phyloP scores from a whole-genome alignment of 2,797 vertebrate species.

The Lutra lutra region DNA sequence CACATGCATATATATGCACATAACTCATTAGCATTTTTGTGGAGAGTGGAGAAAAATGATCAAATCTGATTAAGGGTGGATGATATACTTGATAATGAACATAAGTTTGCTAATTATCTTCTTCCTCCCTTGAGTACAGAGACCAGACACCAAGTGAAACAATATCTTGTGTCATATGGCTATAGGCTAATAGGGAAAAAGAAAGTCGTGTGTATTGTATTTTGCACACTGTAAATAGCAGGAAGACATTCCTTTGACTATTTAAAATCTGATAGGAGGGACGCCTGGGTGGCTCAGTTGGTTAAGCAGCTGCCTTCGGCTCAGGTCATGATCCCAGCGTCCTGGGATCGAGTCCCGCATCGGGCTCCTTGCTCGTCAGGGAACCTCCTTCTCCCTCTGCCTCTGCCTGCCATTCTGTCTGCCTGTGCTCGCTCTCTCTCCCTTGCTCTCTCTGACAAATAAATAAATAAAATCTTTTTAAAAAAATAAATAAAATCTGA shows the following conservation, averaged over 20 bases:
- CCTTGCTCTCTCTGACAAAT: no score
- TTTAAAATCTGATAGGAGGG: conserved; percentile 46
- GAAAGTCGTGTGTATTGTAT: neutral
- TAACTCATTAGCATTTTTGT: neutral
- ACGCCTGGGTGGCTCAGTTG: no score
- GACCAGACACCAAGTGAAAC: neutral
- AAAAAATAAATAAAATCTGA: no score
- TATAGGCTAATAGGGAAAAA: conserved; percentile 38
- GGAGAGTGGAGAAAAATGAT: neutral
- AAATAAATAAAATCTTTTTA: no score
- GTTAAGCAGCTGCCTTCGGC: no score
- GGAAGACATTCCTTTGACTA: neutral
- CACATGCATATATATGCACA: neutral
- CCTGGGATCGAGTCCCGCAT: no score
- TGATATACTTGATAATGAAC: neutral
- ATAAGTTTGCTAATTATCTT: conserved; percentile 58
- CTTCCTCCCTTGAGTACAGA: neutral
- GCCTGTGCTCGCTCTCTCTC: no score
- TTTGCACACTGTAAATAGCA: conserved; percentile 49
- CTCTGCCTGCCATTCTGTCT: no score
- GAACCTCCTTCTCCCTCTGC: no score
- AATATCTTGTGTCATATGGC: neutral
- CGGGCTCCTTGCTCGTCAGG: no score
- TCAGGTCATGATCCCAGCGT: no score
- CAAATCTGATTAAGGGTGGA: conserved; percentile 20